Base-by-base conservation (phyloP, 2,888 invertebrate species). In the Lithophane ornitopus region DNA sequence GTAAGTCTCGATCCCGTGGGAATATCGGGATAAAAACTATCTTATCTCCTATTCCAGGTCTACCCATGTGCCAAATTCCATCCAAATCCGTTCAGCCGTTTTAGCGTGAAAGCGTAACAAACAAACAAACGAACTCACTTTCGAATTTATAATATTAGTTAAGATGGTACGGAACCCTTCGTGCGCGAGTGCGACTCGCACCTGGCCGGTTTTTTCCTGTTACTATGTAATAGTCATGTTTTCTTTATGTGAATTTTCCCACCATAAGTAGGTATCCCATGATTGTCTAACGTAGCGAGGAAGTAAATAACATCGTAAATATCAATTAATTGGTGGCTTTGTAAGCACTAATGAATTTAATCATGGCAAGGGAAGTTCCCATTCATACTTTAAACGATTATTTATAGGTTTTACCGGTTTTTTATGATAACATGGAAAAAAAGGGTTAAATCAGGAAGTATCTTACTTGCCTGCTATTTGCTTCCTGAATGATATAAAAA, bases 251-350 rank as follows among this genome's bases (percentile, higher is more conserved):
- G 74, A 80, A 28, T 65, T 69, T 85, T 78, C 71, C 58, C 80
- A 66, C 22, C 41, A 39, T 3, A 26, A 58, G 19, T 7, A 39
- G n/a, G 9, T 28, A 75, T 85, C 75, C 11, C 88, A 79, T 73
- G 44, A 82, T 87, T 81, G 86, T 86, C 2, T 65, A 11, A 34
- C 19, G 26, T 8, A 19, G 28, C 16, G n/a, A 70, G 78, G 78
- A 87, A 82, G 76, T 66, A 26, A 56, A 41, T 59, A 26, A 22
- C 34, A 59, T 44, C 28, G 54, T 66, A 66, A 72, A 72, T 62
- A 76, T 34, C 0, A 44, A 69, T 85, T 70, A 70, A 26, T 34
- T 3, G 7, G 6, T 52, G 1, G 8, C 54, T 46, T 52, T n/a
- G 22, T 44, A 39, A 69, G 34, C 8, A 28, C 16, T 73, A 61